phyloP scores from a whole-genome alignment of 2,888 invertebrate genomes.

The Nephrotoma flavescens region DNA sequence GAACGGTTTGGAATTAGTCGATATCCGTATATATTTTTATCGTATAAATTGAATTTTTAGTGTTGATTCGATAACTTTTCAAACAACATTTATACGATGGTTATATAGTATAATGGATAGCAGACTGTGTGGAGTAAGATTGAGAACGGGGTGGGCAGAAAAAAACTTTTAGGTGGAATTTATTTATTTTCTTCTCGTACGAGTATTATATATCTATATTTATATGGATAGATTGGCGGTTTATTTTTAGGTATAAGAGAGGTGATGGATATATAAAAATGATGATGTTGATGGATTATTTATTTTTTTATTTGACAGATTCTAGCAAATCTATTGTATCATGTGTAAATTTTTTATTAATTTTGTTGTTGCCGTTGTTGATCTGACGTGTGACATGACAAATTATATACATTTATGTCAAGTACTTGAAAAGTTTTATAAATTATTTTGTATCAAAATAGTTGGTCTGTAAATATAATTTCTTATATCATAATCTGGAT shows the following conservation, averaged over 20 bases:
- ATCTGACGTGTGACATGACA: neutral
- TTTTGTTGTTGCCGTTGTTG: neutral
- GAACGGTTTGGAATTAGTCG: neutral
- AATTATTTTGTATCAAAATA: neutral
- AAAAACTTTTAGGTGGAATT: neutral
- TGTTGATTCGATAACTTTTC: neutral
- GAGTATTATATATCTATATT: neutral
- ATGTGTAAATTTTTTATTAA: neutral
- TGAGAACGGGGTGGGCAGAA: neutral
- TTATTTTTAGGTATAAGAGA: neutral
- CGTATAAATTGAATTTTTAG: neutral
- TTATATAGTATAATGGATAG: neutral
- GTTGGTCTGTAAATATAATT: neutral
- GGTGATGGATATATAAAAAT: neutral
- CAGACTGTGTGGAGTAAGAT: neutral
- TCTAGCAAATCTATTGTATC: neutral
- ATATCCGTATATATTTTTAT: neutral
- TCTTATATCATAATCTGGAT: neutral
- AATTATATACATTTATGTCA: neutral
- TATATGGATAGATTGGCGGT: neutral
- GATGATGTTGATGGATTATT: neutral
- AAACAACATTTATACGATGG: neutral
- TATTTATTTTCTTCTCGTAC: neutral
- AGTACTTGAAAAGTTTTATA: neutral
- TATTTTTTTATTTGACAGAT: neutral